These are phyloP conservation scores for Chlorodrepanis virens DNA, from an alignment of 2,113 vertebrate species.

Conservation along the genomic window DNA sequence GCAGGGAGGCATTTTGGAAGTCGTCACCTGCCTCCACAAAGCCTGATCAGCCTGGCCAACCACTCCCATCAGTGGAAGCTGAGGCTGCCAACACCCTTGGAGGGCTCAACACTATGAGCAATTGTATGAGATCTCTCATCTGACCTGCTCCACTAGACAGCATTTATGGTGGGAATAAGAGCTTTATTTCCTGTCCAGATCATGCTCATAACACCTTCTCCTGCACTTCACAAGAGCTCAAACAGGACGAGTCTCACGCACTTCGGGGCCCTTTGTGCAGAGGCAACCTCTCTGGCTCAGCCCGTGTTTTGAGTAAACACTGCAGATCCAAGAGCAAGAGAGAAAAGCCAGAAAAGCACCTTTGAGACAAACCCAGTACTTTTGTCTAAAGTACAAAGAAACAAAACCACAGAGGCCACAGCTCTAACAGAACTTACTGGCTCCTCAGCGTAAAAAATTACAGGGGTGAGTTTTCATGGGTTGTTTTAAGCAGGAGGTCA, in stretches of 20 bases:
- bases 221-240: not conserved
- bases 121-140: not conserved
- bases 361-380: not conserved
- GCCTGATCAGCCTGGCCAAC: not conserved
- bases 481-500: slow-evolving; percentile 6
- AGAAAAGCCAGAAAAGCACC: not conserved
- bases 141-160: not conserved
- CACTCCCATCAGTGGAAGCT: not conserved
- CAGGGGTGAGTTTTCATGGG: not conserved
- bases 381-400: not conserved
- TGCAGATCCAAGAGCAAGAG: not conserved
- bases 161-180: not conserved
- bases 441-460: not conserved
- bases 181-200: not conserved
- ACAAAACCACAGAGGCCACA: not conserved
- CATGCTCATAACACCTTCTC: not conserved
- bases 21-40: not conserved
- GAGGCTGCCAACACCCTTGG: not conserved
- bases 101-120: not conserved
- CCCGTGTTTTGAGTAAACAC: not conserved
- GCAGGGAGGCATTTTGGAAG: not conserved
- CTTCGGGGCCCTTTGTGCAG: not conserved
- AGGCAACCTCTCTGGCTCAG: not conserved
- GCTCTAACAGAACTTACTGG: not conserved
- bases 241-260: not conserved